Percentiles rank a stretch among this genome's conserved stretches.
phyloP scores from a whole-genome alignment of 1,140 invertebrate genomes.

The Agrilus planipennis region DNA sequence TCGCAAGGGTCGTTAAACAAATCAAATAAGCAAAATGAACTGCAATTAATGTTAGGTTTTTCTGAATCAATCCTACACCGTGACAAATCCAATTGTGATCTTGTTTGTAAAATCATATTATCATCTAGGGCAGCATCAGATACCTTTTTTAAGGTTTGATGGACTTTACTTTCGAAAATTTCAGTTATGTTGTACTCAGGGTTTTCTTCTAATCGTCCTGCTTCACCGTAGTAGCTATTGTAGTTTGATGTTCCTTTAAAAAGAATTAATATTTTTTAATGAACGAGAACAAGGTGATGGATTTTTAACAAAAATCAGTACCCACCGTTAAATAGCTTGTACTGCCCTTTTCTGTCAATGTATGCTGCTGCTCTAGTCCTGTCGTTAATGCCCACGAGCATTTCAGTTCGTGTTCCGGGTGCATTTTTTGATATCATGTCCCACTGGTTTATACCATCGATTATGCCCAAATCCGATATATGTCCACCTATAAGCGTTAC shows the following conservation, averaged over 20 bases:
- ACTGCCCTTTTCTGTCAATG: constrained; percentile 67
- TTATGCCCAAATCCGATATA: constrained; percentile 16
- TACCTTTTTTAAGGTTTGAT: too few relatives aligned
- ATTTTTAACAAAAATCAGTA: too few relatives aligned
- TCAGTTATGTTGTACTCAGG: too few relatives aligned
- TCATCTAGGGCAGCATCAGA: too few relatives aligned
- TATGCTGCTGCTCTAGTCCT: constrained; percentile 56
- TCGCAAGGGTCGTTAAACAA: constrained; percentile 1
- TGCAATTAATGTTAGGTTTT: too few relatives aligned
- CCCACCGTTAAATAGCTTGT: constrained; percentile 41
- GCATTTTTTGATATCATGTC: constrained; percentile 41
- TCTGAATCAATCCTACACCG: too few relatives aligned
- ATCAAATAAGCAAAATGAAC: constrained; percentile 4
- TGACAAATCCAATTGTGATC: too few relatives aligned
- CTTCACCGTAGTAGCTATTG: too few relatives aligned
- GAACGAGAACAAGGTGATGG: too few relatives aligned
- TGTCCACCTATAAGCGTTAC: constrained; percentile 37
- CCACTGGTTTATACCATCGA: constrained; percentile 76
- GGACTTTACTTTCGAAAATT: too few relatives aligned
- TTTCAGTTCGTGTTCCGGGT: constrained; percentile 37
- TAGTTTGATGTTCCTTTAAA: constrained; percentile 1
- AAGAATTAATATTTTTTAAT: not conserved
- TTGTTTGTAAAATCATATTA: too few relatives aligned
- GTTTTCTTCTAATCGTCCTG: too few relatives aligned
- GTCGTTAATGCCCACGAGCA: constrained; percentile 84